phyloP scores from a whole-genome alignment of 2,113 vertebrate species.

The Noturus placidus region DNA sequence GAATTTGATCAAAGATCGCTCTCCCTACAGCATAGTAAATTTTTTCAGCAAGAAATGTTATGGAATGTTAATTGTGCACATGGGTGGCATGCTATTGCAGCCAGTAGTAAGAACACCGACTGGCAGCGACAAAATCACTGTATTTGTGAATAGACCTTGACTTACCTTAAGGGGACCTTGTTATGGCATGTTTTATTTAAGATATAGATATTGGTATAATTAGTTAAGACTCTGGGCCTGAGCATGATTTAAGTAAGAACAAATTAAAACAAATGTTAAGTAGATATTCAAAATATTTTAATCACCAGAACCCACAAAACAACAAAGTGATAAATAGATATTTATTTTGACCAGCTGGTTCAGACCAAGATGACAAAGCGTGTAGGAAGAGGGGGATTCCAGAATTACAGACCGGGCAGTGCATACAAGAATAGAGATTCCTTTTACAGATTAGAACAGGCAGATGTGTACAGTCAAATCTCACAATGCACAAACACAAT shows the following conservation, averaged over 20 bases:
- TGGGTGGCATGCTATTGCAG: no score
- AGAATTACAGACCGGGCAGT: conserved; percentile 19
- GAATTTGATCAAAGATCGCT: no score
- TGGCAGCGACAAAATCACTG: no score
- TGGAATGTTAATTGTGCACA: no score
- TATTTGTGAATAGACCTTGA: not conserved
- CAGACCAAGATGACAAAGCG: conserved; percentile 10
- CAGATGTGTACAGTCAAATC: conserved; percentile 44
- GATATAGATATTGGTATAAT: no score
- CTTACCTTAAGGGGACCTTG: not conserved
- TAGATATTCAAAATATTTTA: not conserved
- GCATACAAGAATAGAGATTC: conserved; percentile 26
- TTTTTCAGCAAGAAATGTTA: no score
- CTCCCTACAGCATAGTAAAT: no score
- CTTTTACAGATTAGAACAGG: conserved; percentile 42
- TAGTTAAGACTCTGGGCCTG: not conserved
- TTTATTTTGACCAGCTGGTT: conserved; percentile 63
- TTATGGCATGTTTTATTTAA: not conserved
- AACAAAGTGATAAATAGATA: conserved; percentile 51
- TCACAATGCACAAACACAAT: conserved; percentile 46
- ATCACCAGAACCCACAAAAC: not conserved
- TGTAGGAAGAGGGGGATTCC: conserved; percentile 14
- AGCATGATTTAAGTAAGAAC: not conserved
- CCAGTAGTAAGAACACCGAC: no score
- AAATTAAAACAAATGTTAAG: not conserved